Base-by-base conservation (phyloP, 2,113 vertebrate genomes). In the Cyprinodon variegatus region DNA sequence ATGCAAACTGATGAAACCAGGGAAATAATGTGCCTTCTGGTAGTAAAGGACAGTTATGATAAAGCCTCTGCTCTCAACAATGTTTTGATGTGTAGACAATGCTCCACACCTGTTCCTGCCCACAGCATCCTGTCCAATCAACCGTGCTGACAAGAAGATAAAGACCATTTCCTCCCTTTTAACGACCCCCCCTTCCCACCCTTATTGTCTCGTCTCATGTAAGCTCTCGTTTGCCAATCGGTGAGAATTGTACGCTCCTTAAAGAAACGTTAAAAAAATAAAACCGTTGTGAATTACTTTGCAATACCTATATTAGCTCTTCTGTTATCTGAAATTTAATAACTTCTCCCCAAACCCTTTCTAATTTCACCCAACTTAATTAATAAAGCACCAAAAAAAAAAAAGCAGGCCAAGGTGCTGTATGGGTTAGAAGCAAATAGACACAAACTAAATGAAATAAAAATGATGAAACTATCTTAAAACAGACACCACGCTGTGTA, bases 121-220 rank as follows among this genome's bases (percentile, higher is more conserved):
- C 86, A 83, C 85, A 14, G 11, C 80, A 83, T 92, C 88, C 90
- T 84, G 84, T 43, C 77, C 74, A 81, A 88, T 91, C 83, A 83
- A 72, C 70, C 46, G 2, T 50, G 29, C 68, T 38, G 70, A 83
- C 61, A 80, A 85, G 68, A 76, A 68, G 81, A 89, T 81, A 38
- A 84, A 76, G 37, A 74, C 12, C 73, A 36, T 61, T 90, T 92
- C 91, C 90, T 90, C 41, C 38, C 48, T 14, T 59, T 43, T 68
- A 59, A 78, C 8, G 11, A 72, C 70, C 74, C 68, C 83, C 71
- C 11, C 50, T 8, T 15, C 17, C 50, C 9, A 41, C 41, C 50
- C 8, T 20, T 4, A n/a, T n/a, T 57, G 50, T 89, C 83, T 69
- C 22, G 0, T 86, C 73, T 85, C 29, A 36, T 71, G 61, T 70